Evolutionary conservation across 2,888 invertebrate species (phyloP), one percentile per base, ranked within the genome.

Genomic region (Diarsia mendica): DNA sequence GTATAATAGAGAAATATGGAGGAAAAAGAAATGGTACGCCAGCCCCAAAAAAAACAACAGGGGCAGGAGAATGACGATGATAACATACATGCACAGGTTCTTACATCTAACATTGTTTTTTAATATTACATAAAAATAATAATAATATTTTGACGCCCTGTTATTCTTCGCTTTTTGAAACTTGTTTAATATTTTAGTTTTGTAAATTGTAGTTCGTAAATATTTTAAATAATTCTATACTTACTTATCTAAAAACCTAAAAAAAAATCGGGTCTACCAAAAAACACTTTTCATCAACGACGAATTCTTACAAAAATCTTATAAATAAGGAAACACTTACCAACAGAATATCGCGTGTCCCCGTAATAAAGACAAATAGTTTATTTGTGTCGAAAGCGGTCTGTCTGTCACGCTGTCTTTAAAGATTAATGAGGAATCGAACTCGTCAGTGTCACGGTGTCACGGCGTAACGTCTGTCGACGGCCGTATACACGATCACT

Each of bases 381-480:
- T 46, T 55, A 61, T 73, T 71, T 55, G 33, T 69, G 77, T 66
- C 28, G 67, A 70, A 48, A 70, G 53, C 44, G 39, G 70, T 8
- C 53, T 33, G 39, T 71, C 61, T 33, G 60, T 73, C 73, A 53
- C 39, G 63, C 6, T 63, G 73, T 18, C 44, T 28, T 84, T 72
- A 70, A 82, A 72, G 72, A 84, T 80, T 76, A 81, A 82, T 80
- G 77, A 70, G 58, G 20, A 67, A 33, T 61, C 58, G 66, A 73
- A 44, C 11, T 33, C 64, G 65, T 48, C 60, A 73, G 48, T 70
- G 68, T 68, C 67, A 48, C 49, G 28, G 46, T 13, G 46, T 39
- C 39, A 13, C 46, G 46, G 0, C 58, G 72, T 60, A 67, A 72
- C 33, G 55, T 3, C 49, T 83, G 49, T 55, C 61, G 51, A 5